Percentiles rank a stretch among this genome's conserved stretches.
These are phyloP conservation scores for Montipora foliosa DNA, from an alignment of 64 coral and sea anemone species.

Conservation along the genomic window DNA sequence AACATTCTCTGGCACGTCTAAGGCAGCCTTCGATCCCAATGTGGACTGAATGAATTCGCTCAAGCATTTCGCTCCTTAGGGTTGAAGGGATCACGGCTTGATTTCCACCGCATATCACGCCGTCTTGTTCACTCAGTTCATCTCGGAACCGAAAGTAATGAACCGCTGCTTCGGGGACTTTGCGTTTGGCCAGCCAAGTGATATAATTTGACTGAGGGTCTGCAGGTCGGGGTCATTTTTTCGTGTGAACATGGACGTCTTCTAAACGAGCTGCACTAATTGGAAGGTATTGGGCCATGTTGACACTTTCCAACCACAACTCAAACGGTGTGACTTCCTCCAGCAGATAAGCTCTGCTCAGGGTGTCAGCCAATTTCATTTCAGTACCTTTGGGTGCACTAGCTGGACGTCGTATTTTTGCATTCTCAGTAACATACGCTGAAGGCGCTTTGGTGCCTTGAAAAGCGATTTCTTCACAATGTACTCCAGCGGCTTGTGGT, in stretches of 20 bases:
- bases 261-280: no score
- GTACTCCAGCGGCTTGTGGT: constrained; percentile 5
- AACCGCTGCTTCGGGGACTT: neutral
- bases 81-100: constrained; percentile 13
- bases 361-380: neutral
- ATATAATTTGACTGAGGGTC: constrained; percentile 29
- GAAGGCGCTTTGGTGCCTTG: neutral
- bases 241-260: neutral
- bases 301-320: no score
- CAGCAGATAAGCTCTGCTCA: neutral
- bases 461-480: constrained; percentile 17
- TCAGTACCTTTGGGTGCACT: neutral
- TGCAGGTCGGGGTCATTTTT: constrained; percentile 30
- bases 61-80: constrained; percentile 44
- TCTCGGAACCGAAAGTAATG: constrained; percentile 34
- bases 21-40: constrained; percentile 22
- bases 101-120: constrained; percentile 25
- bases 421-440: constrained; percentile 12
- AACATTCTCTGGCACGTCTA: constrained; percentile 8
- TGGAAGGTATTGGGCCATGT: no score
- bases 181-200: constrained; percentile 9
- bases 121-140: constrained; percentile 42
- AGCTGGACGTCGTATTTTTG: constrained; percentile 13
- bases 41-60: constrained; percentile 45
- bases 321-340: neutral